phyloP scores from a whole-genome alignment of 64 coral and sea anemone species.

The Stichodactyla mertensii region DNA sequence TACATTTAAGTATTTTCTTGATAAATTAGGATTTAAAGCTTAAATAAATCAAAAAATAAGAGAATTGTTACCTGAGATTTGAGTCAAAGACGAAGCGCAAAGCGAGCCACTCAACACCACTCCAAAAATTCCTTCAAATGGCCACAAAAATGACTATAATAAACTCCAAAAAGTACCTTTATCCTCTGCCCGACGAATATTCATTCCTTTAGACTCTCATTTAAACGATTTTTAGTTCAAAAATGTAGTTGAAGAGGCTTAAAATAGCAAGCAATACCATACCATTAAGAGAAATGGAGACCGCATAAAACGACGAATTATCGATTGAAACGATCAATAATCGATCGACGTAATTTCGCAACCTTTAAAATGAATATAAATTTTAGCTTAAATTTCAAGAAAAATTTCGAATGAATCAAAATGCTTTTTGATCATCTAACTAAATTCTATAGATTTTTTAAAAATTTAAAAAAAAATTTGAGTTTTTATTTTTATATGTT shows the following conservation, averaged over 20 bases:
- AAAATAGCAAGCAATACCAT: not conserved
- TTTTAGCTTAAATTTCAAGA: too few relatives aligned
- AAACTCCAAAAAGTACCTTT: not conserved
- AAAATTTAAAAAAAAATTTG: too few relatives aligned
- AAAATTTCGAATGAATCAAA: too few relatives aligned
- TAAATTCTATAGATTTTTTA: too few relatives aligned
- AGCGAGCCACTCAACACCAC: not conserved
- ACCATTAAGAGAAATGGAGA: not conserved
- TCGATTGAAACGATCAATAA: too few relatives aligned
- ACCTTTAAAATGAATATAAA: too few relatives aligned
- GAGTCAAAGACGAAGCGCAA: not conserved
- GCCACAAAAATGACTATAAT: not conserved
- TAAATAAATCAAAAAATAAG: not conserved
- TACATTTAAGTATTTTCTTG: not conserved
- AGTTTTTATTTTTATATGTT: too few relatives aligned
- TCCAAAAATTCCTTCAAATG: not conserved
- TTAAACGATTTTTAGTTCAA: not conserved
- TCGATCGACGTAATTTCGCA: too few relatives aligned
- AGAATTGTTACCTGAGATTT: not conserved
- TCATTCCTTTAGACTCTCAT: conserved; percentile 8
- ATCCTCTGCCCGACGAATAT: not conserved
- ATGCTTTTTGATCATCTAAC: too few relatives aligned
- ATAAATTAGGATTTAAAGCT: not conserved
- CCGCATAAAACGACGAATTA: too few relatives aligned
- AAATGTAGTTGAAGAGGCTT: not conserved